phyloP scores from a whole-genome alignment of 1,140 invertebrate species.

The Teleopsis dalmanni region DNA sequence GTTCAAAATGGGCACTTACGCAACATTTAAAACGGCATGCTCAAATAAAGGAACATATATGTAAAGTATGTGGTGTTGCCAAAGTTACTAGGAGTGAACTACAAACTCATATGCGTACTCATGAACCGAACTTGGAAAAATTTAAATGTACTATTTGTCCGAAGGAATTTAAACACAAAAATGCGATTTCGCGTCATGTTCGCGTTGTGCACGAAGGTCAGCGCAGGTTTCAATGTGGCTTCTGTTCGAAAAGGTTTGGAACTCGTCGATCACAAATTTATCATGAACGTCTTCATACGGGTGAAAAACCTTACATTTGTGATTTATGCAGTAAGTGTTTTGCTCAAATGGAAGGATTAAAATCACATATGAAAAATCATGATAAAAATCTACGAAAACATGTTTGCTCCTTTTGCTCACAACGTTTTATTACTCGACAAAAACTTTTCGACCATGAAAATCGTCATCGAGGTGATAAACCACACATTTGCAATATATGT shows the following conservation, averaged over 20 bases:
- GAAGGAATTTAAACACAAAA: constrained; percentile 9
- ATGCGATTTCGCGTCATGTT: constrained; percentile 7
- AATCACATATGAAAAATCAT: constrained; percentile 14
- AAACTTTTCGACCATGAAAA: neutral
- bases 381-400: constrained; percentile 13
- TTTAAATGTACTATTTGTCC: constrained; percentile 13
- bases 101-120: constrained; percentile 13
- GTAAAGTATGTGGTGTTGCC: constrained; percentile 12
- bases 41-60: constrained; percentile 23
- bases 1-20: neutral
- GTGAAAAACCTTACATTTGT: constrained; percentile 33
- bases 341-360: constrained; percentile 11
- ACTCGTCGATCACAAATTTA: constrained; percentile 12
- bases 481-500: neutral
- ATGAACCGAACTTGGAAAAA: constrained; percentile 27
- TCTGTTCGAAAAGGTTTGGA: constrained; percentile 13
- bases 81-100: constrained; percentile 13
- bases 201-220: constrained; percentile 14
- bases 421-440: constrained; percentile 19
- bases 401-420: constrained; percentile 18
- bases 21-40: constrained; percentile 31
- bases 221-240: constrained; percentile 10
- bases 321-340: constrained; percentile 14
- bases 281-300: constrained; percentile 25
- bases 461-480: neutral